These are phyloP conservation scores for Melanerpes aurifrons DNA, from an alignment of 2,113 vertebrate genomes.

Conservation along the genomic window DNA sequence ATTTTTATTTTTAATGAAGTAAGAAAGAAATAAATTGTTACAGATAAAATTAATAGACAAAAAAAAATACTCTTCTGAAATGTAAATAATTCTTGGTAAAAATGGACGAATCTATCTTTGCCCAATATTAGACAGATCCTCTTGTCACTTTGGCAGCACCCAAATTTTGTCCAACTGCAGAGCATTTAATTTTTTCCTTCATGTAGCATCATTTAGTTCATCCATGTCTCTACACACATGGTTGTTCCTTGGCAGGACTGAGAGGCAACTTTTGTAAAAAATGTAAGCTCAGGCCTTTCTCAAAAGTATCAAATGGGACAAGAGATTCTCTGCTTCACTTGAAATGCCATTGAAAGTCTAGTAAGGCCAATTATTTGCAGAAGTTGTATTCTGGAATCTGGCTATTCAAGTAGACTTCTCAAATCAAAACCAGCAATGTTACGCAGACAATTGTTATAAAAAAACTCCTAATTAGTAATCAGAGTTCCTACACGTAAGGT, in stretches of 20 bases:
- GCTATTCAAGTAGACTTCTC: background rate
- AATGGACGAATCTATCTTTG: background rate
- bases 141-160: background rate
- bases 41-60: background rate
- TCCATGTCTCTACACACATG: background rate
- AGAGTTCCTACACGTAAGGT: background rate
- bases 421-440: background rate
- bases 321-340: background rate
- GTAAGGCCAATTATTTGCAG: background rate
- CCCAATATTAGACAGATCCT: accelerated
- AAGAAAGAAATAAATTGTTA: background rate
- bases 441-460: background rate
- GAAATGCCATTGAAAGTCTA: background rate
- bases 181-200: background rate
- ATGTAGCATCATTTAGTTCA: background rate
- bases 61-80: background rate
- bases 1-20: background rate
- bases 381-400: background rate
- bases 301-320: background rate
- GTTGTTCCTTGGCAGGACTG: background rate
- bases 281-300: background rate
- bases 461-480: constrained; percentile 34
- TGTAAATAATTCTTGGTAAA: background rate
- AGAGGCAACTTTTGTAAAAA: background rate
- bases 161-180: background rate